Conservation (phyloP, 2,888 invertebrate genomes). For the Habrosyne pyritoides region DNA sequence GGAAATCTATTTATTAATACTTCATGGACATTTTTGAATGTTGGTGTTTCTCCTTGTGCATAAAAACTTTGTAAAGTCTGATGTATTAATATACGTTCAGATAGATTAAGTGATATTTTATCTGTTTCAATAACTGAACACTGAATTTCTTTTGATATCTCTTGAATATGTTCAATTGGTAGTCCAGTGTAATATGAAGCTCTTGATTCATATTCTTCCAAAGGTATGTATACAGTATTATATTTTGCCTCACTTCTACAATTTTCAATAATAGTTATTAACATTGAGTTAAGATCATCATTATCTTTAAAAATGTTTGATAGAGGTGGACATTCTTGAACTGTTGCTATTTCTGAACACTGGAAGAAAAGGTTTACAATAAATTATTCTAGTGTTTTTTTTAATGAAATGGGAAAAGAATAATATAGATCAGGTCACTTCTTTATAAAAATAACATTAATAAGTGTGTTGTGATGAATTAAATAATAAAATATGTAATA, state of each 20-base stretch:
- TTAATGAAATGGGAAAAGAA: no score
- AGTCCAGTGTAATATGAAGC: conserved; percentile 42
- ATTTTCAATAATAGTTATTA: conserved; percentile 32
- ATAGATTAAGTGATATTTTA: conserved; percentile 23
- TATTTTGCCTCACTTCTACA: conserved; percentile 39
- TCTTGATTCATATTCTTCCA: conserved; percentile 37
- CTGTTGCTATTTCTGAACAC: background rate
- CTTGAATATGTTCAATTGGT: conserved; percentile 19
- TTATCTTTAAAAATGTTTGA: background rate
- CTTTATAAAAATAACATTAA: no score
- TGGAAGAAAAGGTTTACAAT: no score
- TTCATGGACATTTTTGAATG: conserved; percentile 23
- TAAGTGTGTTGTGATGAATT: no score
- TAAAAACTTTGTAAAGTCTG: conserved; percentile 29
- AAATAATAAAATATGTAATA: no score
- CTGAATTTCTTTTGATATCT: conserved; percentile 15
- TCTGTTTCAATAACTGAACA: conserved; percentile 6
- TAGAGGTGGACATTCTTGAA: background rate
- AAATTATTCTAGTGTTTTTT: no score
- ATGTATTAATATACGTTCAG: conserved; percentile 31
- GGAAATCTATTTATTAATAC: conserved; percentile 11
- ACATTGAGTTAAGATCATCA: conserved; percentile 6
- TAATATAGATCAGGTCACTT: no score
- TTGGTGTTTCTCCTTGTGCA: conserved; percentile 16
- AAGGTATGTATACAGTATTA: conserved; percentile 28